Percentiles rank a stretch among this genome's conserved stretches.
These are phyloP conservation scores for Pipistrellus pipistrellus DNA, from an alignment of 2,797 vertebrate species.

Conservation along the genomic window DNA sequence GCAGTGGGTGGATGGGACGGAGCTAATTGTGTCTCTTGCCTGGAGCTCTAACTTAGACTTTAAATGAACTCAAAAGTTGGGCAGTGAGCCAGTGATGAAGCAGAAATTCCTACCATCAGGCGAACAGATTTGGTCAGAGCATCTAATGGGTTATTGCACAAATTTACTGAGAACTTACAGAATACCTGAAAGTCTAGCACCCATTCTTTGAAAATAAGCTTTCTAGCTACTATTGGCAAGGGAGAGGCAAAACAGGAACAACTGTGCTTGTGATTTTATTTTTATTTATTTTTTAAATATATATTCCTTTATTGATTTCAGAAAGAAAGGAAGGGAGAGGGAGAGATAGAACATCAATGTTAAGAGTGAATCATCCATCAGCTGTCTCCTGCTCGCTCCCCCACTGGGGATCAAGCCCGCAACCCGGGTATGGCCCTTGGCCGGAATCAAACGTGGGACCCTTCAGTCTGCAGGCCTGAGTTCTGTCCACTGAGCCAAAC, in stretches of 20 bases:
- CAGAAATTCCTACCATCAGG: neutral
- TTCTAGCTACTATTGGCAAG: neutral
- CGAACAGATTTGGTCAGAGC: neutral
- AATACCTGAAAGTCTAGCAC: neutral
- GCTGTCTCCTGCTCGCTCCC: too few relatives aligned
- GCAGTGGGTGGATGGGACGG: neutral
- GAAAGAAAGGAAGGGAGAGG: too few relatives aligned
- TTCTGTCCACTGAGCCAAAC: too few relatives aligned
- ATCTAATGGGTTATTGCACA: neutral
- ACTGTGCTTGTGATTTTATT: neutral
- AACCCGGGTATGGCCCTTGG: too few relatives aligned
- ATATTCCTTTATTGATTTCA: too few relatives aligned
- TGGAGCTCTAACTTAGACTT: neutral
- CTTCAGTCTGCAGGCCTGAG: too few relatives aligned
- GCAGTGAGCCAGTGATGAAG: neutral
- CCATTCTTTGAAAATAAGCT: neutral
- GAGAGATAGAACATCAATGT: too few relatives aligned
- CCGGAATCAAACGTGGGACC: too few relatives aligned
- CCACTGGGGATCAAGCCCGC: too few relatives aligned
- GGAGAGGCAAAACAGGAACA: neutral
- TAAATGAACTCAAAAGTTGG: slow-evolving; percentile 24
- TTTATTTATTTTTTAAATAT: too few relatives aligned
- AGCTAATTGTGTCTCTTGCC: neutral
- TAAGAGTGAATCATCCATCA: too few relatives aligned
- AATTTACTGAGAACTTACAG: neutral